Base-by-base conservation (phyloP, 1,140 invertebrate species). In the Procambarus virginalis region DNA sequence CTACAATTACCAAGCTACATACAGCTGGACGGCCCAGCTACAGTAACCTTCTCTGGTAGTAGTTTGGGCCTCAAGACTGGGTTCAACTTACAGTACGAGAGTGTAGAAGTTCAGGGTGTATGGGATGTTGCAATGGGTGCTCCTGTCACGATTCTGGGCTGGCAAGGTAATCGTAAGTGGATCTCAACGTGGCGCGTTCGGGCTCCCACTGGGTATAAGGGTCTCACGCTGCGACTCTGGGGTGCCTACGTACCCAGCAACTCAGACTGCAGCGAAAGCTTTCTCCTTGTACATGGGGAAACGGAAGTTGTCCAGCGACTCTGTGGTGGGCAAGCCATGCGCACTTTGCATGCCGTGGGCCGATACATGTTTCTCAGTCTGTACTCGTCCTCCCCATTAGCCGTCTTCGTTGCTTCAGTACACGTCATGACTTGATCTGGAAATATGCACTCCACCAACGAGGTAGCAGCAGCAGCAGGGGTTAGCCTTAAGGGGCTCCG, bases 61-160 rank as follows among this genome's bases (percentile, higher is more conserved):
- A 89, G 86, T 20, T 20, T 58, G 1, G 86, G 80, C 20, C 68
- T 89, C 45, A 58, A 48, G 10, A 83, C 10, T 3, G 86, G 86
- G n/a, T 89, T 89, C 64, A 10, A 34, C 34, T 48, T 89, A 10
- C 58, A 81, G 2, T 89, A 89, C 51, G 86, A 89, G 17, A 58
- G 51, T 8, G 86, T 89, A 45, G 49, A 76, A 46, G 22, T 75
- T 20, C 79, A 82, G 48, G 80, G 79, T 10, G 73, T 55, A 48
- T 89, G 86, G 86, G 46, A 55, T 20, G 79, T 82, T 3, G 55
- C 12, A 20, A 4, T 76, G 9, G 79, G 79, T 3, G 60, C 48
- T 48, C 86, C 86, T 4, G 86, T 55, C 12, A 75, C 82, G 8
- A 82, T 89, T 49, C 64, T 89, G 49, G 86, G 86, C 0, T 82